Evolutionary conservation across 2,113 vertebrate species (phyloP), one percentile per base, ranked within the genome.

Genomic region (Dascyllus trimaculatus): DNA sequence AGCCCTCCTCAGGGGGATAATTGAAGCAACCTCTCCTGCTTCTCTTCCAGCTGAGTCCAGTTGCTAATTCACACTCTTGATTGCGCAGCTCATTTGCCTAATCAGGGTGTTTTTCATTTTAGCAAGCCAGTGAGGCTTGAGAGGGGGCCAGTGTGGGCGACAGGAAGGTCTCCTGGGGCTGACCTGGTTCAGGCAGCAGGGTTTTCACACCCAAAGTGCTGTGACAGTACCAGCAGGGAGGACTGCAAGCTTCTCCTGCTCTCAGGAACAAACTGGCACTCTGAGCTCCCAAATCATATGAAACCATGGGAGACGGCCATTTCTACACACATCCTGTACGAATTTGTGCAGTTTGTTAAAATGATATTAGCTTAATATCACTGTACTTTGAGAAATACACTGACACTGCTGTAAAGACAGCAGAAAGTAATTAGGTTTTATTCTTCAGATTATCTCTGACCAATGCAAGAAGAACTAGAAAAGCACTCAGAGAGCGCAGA

Each of bases 81-180:
- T 90, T 85, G 74, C 67, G 53, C 45, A 29, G 26, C 58, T 82
- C 70, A 57, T 89, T 87, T 80, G 51, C 32, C 65, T 84, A 83
- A 86, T 88, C 71, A 80, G 74, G 66, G 21, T 59, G 53, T 65
- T 67, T 77, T 57, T 63, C 57, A 72, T 77, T 62, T 69, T 21
- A 4, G 17, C 4, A 4, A 25, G 61, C 61, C 11, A 4, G 45
- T 35, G 46, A 22, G 15, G 40, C 1, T 26, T 3, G 9, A 14
- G 38, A 26, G 24, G 46, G 40, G 9, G 29, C n/a, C 26, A 53
- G 25, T 54, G 32, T 46, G 15, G 32, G 54, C 52, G 45, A 72
- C 58, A 66, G 29, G 65, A 51, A 29, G 63, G 56, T 46, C 32
- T 58, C 49, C 67, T 24, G 61, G 46, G 18, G 38, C 51, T 2